Conservation (phyloP, 2,888 invertebrate genomes). For the Cryptus armator region DNA sequence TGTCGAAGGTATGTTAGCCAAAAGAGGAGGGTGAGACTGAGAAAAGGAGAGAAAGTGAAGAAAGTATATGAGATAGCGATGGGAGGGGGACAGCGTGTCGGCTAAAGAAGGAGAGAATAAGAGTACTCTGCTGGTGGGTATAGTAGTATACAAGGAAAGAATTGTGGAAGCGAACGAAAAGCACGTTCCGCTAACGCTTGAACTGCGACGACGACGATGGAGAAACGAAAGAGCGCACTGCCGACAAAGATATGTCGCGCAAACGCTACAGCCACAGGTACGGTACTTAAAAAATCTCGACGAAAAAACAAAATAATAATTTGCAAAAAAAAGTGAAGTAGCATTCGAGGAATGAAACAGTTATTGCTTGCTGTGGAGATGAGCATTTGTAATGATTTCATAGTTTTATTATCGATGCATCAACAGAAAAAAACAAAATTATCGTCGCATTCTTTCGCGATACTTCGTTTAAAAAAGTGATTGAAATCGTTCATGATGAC, state of each 20-base stretch:
- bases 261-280: background rate
- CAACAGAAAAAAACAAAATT: too few relatives aligned
- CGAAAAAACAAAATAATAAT: too few relatives aligned
- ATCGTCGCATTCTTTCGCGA: too few relatives aligned
- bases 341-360: too few relatives aligned
- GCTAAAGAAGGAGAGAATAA: conserved; percentile 38
- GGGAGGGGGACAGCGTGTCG: conserved; percentile 40
- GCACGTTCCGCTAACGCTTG: conserved; percentile 57
- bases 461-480: too few relatives aligned
- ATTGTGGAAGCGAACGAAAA: conserved; percentile 50
- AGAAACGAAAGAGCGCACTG: conserved; percentile 7
- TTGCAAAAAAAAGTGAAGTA: too few relatives aligned
- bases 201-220: conserved; percentile 42
- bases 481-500: too few relatives aligned
- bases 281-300: too few relatives aligned
- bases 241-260: conserved; percentile 14
- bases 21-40: conserved; percentile 8
- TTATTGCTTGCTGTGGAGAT: too few relatives aligned
- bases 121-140: conserved; percentile 65
- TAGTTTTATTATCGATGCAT: too few relatives aligned
- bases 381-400: too few relatives aligned
- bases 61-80: background rate
- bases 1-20: background rate
- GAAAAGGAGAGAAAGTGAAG: conserved; percentile 29
- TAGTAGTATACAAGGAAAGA: conserved; percentile 27